Conservation (phyloP, 2,888 invertebrate species). For the Drosophila merina region DNA sequence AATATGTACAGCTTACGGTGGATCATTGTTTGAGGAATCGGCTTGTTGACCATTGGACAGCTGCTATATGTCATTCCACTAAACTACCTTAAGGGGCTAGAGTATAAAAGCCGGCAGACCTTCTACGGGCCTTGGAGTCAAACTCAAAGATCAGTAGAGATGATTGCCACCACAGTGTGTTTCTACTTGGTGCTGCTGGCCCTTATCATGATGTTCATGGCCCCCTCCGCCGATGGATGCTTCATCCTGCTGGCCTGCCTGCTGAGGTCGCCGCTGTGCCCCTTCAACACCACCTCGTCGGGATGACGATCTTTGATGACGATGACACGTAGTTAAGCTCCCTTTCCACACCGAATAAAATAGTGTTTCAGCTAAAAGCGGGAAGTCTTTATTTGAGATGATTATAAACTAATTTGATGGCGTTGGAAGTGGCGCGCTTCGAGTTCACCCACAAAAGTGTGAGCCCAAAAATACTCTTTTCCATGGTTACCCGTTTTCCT, state of each 20-base stretch:
- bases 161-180: slow-evolving; percentile 33
- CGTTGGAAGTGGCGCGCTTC: background rate
- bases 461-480: background rate
- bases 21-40: background rate
- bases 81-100: too few relatives aligned
- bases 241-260: slow-evolving; percentile 37
- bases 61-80: slow-evolving; percentile 2
- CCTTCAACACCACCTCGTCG: slow-evolving; percentile 16
- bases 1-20: slow-evolving; percentile 6
- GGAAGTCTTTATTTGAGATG: background rate
- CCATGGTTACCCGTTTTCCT: background rate
- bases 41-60: slow-evolving; percentile 14
- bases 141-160: slow-evolving; percentile 5
- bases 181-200: slow-evolving; percentile 37
- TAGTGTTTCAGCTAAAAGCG: slow-evolving; percentile 6
- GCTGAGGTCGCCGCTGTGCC: slow-evolving; percentile 12
- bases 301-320: slow-evolving; percentile 15
- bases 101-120: slow-evolving; percentile 5
- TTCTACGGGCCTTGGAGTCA: background rate
- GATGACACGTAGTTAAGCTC: background rate
- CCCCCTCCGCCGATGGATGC: slow-evolving; percentile 25
- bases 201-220: slow-evolving; percentile 35
- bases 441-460: too few relatives aligned
- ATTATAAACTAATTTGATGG: background rate
- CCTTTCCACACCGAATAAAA: slow-evolving; percentile 22